A percentile compares a stretch with the other conserved stretches of the same genome.
These are phyloP conservation scores for Seira musarum DNA, from an alignment of 2,888 invertebrate genomes.

Conservation along the genomic window DNA sequence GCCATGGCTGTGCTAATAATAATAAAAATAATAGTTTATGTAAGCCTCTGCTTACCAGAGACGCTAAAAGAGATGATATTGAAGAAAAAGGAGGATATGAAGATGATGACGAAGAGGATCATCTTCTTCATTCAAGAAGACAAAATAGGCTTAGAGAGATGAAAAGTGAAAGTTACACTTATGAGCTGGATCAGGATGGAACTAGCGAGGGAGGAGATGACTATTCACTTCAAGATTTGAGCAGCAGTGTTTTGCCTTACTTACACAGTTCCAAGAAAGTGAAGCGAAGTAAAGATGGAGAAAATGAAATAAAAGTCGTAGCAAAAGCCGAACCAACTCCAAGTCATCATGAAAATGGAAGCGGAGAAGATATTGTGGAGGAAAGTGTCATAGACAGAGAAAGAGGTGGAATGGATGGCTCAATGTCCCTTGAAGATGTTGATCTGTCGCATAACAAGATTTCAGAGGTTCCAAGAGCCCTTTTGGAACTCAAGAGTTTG, in stretches of 20 bases:
- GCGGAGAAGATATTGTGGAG: too few relatives aligned
- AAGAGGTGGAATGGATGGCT: neutral
- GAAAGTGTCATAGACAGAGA: too few relatives aligned
- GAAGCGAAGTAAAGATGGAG: constrained; percentile 23
- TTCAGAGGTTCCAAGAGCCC: constrained; percentile 48
- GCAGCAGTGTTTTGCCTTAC: too few relatives aligned
- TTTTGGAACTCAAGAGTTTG: constrained; percentile 44
- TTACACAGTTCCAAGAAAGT: too few relatives aligned
- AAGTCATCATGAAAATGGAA: too few relatives aligned
- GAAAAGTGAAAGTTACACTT: constrained; percentile 31
- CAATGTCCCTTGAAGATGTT: constrained; percentile 46
- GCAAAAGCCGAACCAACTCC: constrained; percentile 3
- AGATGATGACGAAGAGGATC: neutral
- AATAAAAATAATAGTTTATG: constrained; percentile 24
- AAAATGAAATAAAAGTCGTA: constrained; percentile 18
- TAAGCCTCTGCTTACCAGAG: too few relatives aligned
- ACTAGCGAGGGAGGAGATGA: too few relatives aligned
- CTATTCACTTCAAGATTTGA: too few relatives aligned
- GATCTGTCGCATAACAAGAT: constrained; percentile 63
- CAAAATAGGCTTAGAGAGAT: too few relatives aligned
- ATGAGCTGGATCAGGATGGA: constrained; percentile 7
- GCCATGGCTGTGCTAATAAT: neutral
- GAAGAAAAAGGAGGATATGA: too few relatives aligned
- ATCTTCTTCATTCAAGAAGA: too few relatives aligned
- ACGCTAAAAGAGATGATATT: too few relatives aligned